Evolutionary conservation across 2,113 vertebrate species (phyloP).

Genomic region (Cyprinus carpio): DNA sequence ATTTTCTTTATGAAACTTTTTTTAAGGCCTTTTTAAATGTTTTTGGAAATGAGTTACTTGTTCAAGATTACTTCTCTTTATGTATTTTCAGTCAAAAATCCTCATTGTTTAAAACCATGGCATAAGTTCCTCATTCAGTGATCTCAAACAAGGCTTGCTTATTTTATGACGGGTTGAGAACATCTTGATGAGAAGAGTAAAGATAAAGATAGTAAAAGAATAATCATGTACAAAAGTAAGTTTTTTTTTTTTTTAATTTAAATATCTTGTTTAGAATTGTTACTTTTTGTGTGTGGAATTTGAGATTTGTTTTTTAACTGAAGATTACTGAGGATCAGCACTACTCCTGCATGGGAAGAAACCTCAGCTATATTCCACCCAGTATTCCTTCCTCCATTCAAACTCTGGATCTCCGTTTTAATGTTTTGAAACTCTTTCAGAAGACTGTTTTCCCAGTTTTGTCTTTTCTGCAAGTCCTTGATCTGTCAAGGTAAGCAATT

Average conservation of each 20-base stretch:
- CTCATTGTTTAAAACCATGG: not conserved
- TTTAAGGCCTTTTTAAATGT: not conserved
- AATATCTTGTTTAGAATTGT: not conserved
- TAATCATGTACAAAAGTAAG: not conserved
- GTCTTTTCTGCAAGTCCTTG: constrained; percentile 12
- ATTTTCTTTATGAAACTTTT: not conserved
- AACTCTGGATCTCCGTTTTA: constrained; percentile 49
- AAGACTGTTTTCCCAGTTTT: constrained; percentile 36
- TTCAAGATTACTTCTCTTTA: not conserved
- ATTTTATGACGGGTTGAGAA: not conserved
- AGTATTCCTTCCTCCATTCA: constrained; percentile 28
- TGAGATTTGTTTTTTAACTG: not conserved
- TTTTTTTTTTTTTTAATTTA: not conserved
- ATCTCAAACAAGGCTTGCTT: not conserved
- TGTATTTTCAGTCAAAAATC: not conserved
- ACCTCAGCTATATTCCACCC: constrained; percentile 40
- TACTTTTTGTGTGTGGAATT: no score
- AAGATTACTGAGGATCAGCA: not conserved
- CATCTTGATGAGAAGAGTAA: not conserved
- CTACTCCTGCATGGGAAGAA: constrained; percentile 38
- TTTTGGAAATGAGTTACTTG: not conserved
- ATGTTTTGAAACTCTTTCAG: constrained; percentile 21
- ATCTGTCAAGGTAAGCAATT: constrained; percentile 43
- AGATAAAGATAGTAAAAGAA: no score
- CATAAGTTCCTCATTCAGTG: not conserved